These are phyloP conservation scores for Hirtodrosophila trivittata DNA, from an alignment of 2,888 invertebrate genomes.

Conservation along the genomic window DNA sequence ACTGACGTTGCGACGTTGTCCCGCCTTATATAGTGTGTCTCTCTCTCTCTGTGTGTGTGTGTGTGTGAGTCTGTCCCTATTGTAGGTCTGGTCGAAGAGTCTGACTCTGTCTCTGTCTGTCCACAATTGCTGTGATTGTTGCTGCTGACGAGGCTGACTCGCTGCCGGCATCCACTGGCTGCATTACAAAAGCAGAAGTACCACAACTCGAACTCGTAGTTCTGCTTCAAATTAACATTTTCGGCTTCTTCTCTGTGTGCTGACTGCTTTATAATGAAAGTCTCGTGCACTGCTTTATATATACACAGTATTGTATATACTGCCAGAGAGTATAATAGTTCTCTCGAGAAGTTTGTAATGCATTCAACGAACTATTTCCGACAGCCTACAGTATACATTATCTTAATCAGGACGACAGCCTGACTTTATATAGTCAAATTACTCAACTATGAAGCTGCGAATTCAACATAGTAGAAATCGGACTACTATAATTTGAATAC, in stretches of 20 bases:
- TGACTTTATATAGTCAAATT: too few relatives aligned
- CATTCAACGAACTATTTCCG: background rate
- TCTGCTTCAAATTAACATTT: conserved; percentile 50
- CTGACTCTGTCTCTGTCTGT: conserved; percentile 23
- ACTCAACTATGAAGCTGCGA: too few relatives aligned
- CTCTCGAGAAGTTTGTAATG: background rate
- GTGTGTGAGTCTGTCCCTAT: conserved; percentile 26
- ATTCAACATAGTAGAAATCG: too few relatives aligned
- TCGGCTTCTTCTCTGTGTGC: conserved; percentile 41
- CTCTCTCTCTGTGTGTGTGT: conserved; percentile 27
- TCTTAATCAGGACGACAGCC: too few relatives aligned
- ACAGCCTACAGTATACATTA: too few relatives aligned
- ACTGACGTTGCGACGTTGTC: conserved; percentile 58
- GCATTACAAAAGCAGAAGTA: conserved; percentile 38
- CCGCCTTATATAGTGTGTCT: conserved; percentile 29
- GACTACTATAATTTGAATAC: too few relatives aligned
- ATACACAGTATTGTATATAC: background rate
- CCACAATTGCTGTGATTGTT: conserved; percentile 66
- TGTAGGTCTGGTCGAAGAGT: conserved; percentile 12
- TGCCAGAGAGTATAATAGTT: too few relatives aligned
- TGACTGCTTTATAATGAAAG: conserved; percentile 65
- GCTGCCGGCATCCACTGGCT: conserved; percentile 51
- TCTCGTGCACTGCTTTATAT: conserved; percentile 65
- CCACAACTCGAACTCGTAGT: conserved; percentile 17
- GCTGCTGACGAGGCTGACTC: conserved; percentile 34